Evolutionary conservation across 2,113 vertebrate genomes (phyloP), one percentile per base, ranked within the genome.

Genomic region (Choloepus hoffmanni): DNA sequence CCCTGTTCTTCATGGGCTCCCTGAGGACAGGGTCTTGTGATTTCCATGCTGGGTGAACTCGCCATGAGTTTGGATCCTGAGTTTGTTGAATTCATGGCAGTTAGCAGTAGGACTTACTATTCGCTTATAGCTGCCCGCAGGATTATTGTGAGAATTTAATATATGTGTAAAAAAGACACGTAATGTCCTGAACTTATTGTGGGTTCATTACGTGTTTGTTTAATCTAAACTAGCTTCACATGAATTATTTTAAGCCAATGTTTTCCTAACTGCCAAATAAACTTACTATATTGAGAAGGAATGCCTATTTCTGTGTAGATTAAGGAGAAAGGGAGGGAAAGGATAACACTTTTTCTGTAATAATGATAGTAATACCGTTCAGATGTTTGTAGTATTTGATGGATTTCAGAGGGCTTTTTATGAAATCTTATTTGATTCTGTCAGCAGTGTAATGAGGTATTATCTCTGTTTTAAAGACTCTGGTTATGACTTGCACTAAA

Each of bases 241-340:
- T 94, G 77, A 62, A 70, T 88, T 94, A 92, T 40, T 91, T 97
- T 85, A 89, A 95, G 68, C 40, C 36, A 55, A 13, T 45, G 28
- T 95, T 96, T 89, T 94, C 23, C 73, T 79, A 76, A 92, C 74
- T 92, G 92, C 92, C 84, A 84, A 85, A 62, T 95, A 96, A 93
- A 53, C 45, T 60, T 83, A 73, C 19, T 45, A 0, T 83, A 43
- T 89, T 21, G 45, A 28, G 65, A 94, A 96, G 90, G 87, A 95
- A 81, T 88, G 55, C 33, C n/a, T 30, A 3, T 78, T 97, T 84
- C 11, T 68, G 4, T 77, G 26, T 87, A 81, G 65, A 62, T 3
- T 76, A 33, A 91, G 81, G 82, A 85, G 68, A 92, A 94, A 86
- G 43, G 62, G 63, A 87, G 72, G 33, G 21, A 79, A 73, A 62